Percentiles rank a stretch among this genome's conserved stretches.
Conservation (phyloP, 2,888 invertebrate genomes). For the Drosophila diplacantha region DNA sequence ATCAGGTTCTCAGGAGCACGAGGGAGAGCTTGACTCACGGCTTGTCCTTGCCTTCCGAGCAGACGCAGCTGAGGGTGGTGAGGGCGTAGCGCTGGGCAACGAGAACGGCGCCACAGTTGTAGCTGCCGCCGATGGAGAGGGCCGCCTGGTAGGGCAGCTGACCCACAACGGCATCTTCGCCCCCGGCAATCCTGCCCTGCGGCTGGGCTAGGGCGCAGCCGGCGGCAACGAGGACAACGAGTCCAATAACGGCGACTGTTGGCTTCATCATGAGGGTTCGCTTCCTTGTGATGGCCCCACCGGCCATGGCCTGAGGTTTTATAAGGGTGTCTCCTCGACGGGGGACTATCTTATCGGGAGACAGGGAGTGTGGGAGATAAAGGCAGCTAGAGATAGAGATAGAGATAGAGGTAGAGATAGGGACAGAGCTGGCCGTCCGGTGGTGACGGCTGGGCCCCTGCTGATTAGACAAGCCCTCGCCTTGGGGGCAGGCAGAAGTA, state of each 20-base stretch:
- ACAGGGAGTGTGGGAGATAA: not conserved
- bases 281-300: conserved; percentile 8
- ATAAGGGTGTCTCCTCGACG: conserved; percentile 31
- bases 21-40: conserved; percentile 53
- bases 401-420: not conserved
- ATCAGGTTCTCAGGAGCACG: too few species aligned
- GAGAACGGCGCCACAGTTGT: conserved; percentile 73
- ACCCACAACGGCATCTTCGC: conserved; percentile 70
- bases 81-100: conserved; percentile 69
- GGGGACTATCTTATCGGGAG: conserved; percentile 47
- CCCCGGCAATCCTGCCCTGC: conserved; percentile 71
- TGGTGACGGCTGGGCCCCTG: conserved; percentile 21
- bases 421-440: conserved; percentile 21
- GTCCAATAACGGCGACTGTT: conserved; percentile 27
- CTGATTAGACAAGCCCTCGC: conserved; percentile 45
- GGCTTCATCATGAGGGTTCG: conserved; percentile 20
- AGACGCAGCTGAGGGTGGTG: conserved; percentile 74
- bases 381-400: not conserved
- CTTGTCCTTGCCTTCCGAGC: conserved; percentile 56
- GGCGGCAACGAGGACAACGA: conserved; percentile 23
- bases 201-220: conserved; percentile 35
- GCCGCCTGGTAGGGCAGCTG: conserved; percentile 77
- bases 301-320: conserved; percentile 31
- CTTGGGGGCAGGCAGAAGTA: not conserved
- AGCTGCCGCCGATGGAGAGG: conserved; percentile 57